Percentiles rank a stretch among this genome's conserved stretches.
These are phyloP conservation scores for Sterna hirundo DNA, from an alignment of 2,113 vertebrate genomes.

Conservation along the genomic window DNA sequence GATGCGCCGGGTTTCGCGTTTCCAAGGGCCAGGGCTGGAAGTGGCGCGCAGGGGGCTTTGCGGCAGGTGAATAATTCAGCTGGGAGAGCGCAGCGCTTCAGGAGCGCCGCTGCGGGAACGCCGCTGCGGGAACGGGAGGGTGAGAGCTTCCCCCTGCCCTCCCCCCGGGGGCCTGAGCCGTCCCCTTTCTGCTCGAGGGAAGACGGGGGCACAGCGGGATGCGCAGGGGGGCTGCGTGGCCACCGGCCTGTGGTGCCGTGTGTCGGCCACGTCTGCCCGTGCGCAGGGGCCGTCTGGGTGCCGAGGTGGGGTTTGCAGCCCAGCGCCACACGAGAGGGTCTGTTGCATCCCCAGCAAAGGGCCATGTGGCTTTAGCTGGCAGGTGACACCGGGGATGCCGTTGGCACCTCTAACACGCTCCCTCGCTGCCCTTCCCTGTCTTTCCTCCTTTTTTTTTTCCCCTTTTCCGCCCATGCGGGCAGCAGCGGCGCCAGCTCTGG, in stretches of 20 bases:
- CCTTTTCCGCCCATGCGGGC: background rate
- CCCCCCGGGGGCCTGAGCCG: background rate
- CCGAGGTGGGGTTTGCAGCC: background rate
- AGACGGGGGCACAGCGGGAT: fast-evolving
- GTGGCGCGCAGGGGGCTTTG: background rate
- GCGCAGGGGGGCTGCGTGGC: fast-evolving
- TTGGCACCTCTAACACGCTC: fast-evolving
- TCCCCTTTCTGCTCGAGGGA: background rate
- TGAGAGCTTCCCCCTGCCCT: background rate
- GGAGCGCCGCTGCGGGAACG: background rate
- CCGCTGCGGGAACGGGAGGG: background rate
- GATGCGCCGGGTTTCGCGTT: fast-evolving
- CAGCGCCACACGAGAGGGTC: fast-evolving
- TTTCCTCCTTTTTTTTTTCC: background rate
- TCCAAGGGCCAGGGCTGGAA: background rate
- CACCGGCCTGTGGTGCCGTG: fast-evolving
- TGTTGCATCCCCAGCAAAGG: background rate
- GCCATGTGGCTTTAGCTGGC: background rate
- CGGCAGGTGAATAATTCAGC: background rate
- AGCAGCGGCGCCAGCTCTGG: background rate
- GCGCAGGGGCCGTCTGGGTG: background rate
- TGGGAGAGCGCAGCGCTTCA: fast-evolving
- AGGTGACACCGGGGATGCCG: background rate
- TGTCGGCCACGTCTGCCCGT: fast-evolving
- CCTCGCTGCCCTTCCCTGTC: background rate